phyloP scores from a whole-genome alignment of 1,140 invertebrate species.

The Polypedilum vanderplanki region DNA sequence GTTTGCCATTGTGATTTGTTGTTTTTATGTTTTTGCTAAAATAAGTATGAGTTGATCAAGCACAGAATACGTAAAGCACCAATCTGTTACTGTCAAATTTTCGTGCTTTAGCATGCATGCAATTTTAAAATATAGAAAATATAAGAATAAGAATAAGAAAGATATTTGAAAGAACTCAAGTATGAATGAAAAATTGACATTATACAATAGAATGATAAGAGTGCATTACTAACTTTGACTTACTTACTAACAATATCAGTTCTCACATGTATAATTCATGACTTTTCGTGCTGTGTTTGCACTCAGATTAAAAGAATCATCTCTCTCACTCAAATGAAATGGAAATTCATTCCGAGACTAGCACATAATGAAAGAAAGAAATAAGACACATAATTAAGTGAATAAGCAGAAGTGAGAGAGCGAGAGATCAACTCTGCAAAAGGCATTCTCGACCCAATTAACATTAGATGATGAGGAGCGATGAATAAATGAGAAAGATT shows the following conservation, averaged over 20 bases:
- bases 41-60: slow-evolving; percentile 4
- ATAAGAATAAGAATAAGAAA: neutral
- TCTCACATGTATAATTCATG: neutral
- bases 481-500: too few species aligned
- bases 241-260: neutral
- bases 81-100: neutral
- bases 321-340: slow-evolving; percentile 18
- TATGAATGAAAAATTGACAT: neutral
- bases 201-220: slow-evolving; percentile 5
- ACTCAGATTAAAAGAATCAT: slow-evolving; percentile 13
- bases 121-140: neutral
- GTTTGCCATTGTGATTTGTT: too few species aligned
- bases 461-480: neutral
- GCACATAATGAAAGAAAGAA: neutral
- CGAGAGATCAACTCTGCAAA: too few species aligned
- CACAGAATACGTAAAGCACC: neutral
- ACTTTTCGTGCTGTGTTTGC: neutral
- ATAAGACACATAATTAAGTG: slow-evolving; percentile 5
- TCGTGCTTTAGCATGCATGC: neutral
- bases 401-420: neutral
- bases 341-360: slow-evolving; percentile 3
- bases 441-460: neutral
- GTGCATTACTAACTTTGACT: neutral
- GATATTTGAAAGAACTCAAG: too few species aligned
- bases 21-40: neutral